These are phyloP conservation scores for Lutraria rhynchaena DNA, from an alignment of 1,140 invertebrate species.

Conservation along the genomic window DNA sequence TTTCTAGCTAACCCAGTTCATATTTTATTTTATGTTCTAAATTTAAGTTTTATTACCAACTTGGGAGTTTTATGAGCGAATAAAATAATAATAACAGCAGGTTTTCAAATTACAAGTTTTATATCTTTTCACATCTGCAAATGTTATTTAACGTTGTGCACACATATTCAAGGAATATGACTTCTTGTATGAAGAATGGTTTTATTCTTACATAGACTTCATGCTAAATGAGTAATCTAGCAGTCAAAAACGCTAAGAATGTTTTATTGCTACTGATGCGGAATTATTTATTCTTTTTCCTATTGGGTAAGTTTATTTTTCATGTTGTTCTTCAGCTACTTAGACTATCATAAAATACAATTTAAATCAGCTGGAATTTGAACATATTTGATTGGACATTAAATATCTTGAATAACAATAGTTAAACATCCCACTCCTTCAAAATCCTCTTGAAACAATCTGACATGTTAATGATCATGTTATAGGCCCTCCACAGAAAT, in stretches of 20 bases:
- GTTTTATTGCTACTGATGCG: conserved; percentile 3
- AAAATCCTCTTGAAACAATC: conserved; percentile 38
- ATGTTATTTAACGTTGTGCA: conserved; percentile 49
- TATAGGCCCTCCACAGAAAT: conserved; percentile 34
- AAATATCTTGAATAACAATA: conserved; percentile 32
- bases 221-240: conserved; percentile 32
- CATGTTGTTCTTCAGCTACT: conserved; percentile 17
- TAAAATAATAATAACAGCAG: conserved; percentile 55
- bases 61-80: conserved; percentile 56
- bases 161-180: conserved; percentile 32
- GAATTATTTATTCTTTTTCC: not conserved
- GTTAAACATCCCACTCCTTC: not conserved
- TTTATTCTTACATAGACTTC: conserved; percentile 11
- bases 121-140: conserved; percentile 50
- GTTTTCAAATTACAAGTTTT: conserved; percentile 61
- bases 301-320: conserved; percentile 29
- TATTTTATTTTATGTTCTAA: conserved; percentile 58
- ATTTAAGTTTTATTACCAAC: conserved; percentile 54
- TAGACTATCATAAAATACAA: conserved; percentile 32
- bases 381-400: conserved; percentile 1
- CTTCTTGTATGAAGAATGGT: conserved; percentile 31
- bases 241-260: not conserved
- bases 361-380: conserved; percentile 48
- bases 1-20: conserved; percentile 43
- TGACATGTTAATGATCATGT: conserved; percentile 53